Percentiles rank a stretch among this genome's conserved stretches.
phyloP scores from a whole-genome alignment of 1,140 invertebrate species.

The Drosophila sturtevanti region DNA sequence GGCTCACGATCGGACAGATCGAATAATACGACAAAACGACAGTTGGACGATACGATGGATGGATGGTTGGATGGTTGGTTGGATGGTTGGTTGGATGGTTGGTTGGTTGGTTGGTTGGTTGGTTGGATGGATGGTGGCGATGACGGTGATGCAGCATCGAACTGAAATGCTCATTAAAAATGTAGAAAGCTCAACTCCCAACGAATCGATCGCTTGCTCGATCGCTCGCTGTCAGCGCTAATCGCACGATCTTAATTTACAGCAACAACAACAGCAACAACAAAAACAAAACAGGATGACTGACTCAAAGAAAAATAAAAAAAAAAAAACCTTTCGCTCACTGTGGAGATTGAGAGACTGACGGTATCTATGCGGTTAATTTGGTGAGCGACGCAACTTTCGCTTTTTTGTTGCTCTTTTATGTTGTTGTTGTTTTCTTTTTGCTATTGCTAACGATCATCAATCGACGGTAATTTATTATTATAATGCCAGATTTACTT shows the following conservation, averaged over 20 bases:
- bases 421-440: neutral
- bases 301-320: slow-evolving; percentile 9
- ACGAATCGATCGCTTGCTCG: slow-evolving; percentile 35
- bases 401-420: slow-evolving; percentile 7
- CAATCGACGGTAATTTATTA: slow-evolving; percentile 80
- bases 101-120: slow-evolving; percentile 19
- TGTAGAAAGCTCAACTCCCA: slow-evolving; percentile 70
- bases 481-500: slow-evolving; percentile 62
- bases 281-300: slow-evolving; percentile 38
- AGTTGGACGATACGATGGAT: slow-evolving; percentile 13
- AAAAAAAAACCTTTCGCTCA: slow-evolving; percentile 11
- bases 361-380: slow-evolving; percentile 23
- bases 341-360: neutral
- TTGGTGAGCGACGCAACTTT: slow-evolving; percentile 36
- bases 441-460: slow-evolving; percentile 63
- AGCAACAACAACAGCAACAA: slow-evolving; percentile 50
- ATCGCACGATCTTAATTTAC: slow-evolving; percentile 81
- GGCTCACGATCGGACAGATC: neutral
- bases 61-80: slow-evolving; percentile 18
- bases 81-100: slow-evolving; percentile 3
- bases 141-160: slow-evolving; percentile 62
- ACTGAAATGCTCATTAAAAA: slow-evolving; percentile 79
- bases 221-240: slow-evolving; percentile 69
- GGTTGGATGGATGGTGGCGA: slow-evolving; percentile 23
- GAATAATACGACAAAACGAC: slow-evolving; percentile 15